Conservation (phyloP, 1,140 invertebrate genomes). For the Zaprionus capensis region DNA sequence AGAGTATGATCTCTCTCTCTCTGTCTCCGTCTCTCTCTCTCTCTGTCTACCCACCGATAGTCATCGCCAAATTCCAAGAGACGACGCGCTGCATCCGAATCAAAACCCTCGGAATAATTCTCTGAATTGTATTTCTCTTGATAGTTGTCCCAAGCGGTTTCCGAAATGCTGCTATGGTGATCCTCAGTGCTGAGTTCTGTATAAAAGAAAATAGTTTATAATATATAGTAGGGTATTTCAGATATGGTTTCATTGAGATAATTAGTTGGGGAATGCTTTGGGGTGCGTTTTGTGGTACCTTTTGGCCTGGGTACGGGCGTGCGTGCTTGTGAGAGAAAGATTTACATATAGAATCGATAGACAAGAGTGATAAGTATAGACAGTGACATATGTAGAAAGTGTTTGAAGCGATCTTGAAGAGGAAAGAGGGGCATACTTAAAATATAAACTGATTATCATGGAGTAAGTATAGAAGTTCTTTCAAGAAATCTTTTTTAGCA, state of each 20-base stretch:
- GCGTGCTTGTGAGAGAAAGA: conserved; percentile 75
- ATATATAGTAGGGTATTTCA: neutral
- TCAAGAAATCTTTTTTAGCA: no score
- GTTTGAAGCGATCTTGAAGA: neutral
- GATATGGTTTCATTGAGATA: neutral
- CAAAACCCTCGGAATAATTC: conserved; percentile 94
- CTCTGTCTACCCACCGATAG: conserved; percentile 88
- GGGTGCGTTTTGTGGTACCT: conserved; percentile 70
- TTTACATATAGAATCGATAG: conserved; percentile 32
- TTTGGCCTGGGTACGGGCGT: conserved; percentile 75
- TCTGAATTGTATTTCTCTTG: conserved; percentile 97
- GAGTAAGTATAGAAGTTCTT: no score
- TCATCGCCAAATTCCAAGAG: conserved; percentile 95
- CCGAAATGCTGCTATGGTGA: conserved; percentile 92
- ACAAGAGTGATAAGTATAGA: conserved; percentile 12
- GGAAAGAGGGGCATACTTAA: neutral
- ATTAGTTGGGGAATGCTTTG: neutral
- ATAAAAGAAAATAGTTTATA: neutral
- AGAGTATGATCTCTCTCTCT: conserved; percentile 11
- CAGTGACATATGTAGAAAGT: neutral
- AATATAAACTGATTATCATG: neutral
- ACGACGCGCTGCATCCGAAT: conserved; percentile 92
- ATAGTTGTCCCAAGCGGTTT: conserved; percentile 92
- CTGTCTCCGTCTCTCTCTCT: neutral
- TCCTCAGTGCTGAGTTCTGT: conserved; percentile 86